Percentiles rank a stretch among this genome's conserved stretches.
Conservation (phyloP, 2,797 vertebrate species). For the Bradypodion ventrale region DNA sequence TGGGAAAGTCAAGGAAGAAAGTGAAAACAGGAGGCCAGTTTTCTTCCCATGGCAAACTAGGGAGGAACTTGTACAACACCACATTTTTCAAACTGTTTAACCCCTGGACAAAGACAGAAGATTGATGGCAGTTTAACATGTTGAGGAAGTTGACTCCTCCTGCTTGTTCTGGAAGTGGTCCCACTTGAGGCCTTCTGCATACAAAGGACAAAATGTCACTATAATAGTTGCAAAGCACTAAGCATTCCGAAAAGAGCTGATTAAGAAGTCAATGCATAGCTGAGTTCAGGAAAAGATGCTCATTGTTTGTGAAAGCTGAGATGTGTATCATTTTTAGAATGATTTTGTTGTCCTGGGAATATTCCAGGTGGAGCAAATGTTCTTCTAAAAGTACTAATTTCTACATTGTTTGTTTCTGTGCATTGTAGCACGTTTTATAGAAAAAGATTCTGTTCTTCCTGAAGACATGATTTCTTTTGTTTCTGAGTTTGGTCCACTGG, state of each 20-base stretch:
- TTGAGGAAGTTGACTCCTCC: constrained; percentile 24
- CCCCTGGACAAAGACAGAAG: constrained; percentile 21
- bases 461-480: too few species aligned
- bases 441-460: too few species aligned
- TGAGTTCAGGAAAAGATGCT: not conserved
- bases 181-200: constrained; percentile 16
- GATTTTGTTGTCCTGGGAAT: too few species aligned
- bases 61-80: constrained; percentile 18
- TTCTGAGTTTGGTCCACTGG: too few species aligned
- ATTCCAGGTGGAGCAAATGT: too few species aligned
- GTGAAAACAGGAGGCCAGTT: not conserved
- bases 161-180: constrained; percentile 21
- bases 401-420: too few species aligned
- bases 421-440: too few species aligned
- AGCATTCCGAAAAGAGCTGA: not conserved
- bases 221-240: not conserved
- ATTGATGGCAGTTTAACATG: not conserved
- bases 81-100: constrained; percentile 21
- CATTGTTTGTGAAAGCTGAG: not conserved
- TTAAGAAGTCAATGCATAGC: not conserved
- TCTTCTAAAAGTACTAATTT: too few species aligned
- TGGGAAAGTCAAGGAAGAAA: constrained; percentile 19
- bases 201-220: not conserved
- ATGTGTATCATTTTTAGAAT: not conserved
- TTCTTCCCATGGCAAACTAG: constrained; percentile 22